Evolutionary conservation across 2,797 vertebrate genomes (phyloP).

Genomic region (Chrosomus eos): DNA sequence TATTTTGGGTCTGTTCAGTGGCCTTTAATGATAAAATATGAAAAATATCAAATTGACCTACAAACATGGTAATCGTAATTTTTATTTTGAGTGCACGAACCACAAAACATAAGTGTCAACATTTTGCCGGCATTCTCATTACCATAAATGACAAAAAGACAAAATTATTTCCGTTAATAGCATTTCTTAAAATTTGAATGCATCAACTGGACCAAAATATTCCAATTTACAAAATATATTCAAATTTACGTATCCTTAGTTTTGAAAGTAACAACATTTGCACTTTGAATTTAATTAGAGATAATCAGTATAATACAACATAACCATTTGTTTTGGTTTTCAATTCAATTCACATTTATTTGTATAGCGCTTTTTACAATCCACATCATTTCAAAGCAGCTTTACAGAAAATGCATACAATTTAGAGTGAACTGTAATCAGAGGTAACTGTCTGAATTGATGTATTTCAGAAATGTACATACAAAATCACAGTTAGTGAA

Average conservation of each 20-base stretch:
- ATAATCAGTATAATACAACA: not conserved
- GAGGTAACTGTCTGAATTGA: no score
- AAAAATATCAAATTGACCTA: no score
- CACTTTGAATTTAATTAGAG: not conserved
- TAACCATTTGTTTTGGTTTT: not conserved
- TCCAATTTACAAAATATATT: no score
- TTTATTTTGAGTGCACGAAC: not conserved
- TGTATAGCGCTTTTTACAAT: no score
- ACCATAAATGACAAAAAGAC: not conserved
- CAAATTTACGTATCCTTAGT: not conserved
- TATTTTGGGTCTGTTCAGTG: not conserved
- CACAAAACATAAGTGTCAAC: not conserved
- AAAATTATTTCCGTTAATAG: not conserved
- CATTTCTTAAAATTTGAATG: not conserved
- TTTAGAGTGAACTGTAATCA: no score
- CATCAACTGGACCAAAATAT: not conserved
- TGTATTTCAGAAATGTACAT: no score
- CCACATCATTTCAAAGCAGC: no score
- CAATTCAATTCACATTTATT: no score
- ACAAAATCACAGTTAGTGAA: no score
- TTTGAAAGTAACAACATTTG: not conserved
- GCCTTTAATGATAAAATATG: not conserved
- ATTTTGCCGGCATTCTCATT: not conserved
- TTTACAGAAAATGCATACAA: no score
- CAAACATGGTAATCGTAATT: not conserved